A percentile compares a stretch with the other conserved stretches of the same genome.
Evolutionary conservation across 2,888 invertebrate genomes (phyloP).

Genomic region (Sesia apiformis): DNA sequence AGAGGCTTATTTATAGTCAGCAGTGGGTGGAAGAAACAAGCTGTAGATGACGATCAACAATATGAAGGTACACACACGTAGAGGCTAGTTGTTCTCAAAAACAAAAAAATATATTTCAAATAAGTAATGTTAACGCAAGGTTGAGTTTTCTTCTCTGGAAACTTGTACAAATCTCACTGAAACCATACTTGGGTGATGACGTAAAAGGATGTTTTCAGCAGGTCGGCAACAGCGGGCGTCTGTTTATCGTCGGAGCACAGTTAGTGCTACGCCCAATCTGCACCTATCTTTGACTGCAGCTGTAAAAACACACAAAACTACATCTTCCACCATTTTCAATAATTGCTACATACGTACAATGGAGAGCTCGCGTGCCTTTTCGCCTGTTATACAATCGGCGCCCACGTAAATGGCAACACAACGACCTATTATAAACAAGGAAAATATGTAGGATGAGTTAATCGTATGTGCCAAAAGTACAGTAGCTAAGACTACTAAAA

Average conservation of each 20-base stretch:
- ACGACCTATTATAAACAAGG: conserved; percentile 19
- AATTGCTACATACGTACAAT: conserved; percentile 12
- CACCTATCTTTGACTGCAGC: conserved; percentile 60
- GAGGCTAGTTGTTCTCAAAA: too few relatives aligned
- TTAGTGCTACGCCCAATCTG: conserved; percentile 55
- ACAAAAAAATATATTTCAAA: not conserved
- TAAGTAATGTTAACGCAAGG: not conserved
- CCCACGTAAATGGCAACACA: conserved; percentile 31
- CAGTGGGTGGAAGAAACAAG: too few relatives aligned
- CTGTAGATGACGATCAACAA: too few relatives aligned
- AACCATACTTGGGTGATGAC: conserved; percentile 56
- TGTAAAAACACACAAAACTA: conserved; percentile 63
- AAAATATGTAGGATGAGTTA: conserved; percentile 1
- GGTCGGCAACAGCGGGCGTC: conserved; percentile 60
- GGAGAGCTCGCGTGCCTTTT: conserved; percentile 16
- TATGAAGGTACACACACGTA: too few relatives aligned
- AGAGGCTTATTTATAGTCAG: too few relatives aligned
- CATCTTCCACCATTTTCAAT: conserved; percentile 43
- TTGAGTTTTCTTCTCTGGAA: not conserved
- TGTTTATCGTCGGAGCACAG: conserved; percentile 68
- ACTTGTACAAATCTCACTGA: conserved; percentile 29
- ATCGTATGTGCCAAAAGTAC: not conserved
- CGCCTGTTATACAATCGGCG: conserved; percentile 34
- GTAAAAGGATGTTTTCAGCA: conserved; percentile 74
- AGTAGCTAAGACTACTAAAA: not conserved